Base-by-base conservation (phyloP, 1,140 invertebrate species). In the Rhysida immarginata region DNA sequence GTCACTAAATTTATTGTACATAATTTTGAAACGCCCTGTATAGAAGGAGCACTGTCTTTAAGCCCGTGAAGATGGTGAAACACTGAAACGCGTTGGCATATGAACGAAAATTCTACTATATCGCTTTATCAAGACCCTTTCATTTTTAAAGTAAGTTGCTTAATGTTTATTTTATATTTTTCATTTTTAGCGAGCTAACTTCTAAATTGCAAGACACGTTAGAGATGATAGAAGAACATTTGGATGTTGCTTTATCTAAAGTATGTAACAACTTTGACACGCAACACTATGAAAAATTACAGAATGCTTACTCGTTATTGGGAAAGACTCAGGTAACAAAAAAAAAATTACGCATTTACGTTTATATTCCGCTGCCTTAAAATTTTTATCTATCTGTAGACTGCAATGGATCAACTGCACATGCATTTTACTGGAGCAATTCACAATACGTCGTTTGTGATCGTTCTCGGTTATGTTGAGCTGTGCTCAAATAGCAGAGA, bases 401-500 rank as follows among this genome's bases (percentile, higher is more conserved):
- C 83, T 2, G 87, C 91, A 0, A 87, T 96, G 77, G 92, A 98
- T 72, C 90, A 96, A 68, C 68, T 96, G 26, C 83, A 88, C 58
- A 94, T 98, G 81, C 91, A 97, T 69, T 94, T 93, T 68, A 86
- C 88, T 0, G 93, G 87, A 48, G 85, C 89, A 0, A 87, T 97
- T 51, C 92, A 96, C 62, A 91, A 88, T 63, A 83, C 82, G 13
- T 85, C 91, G 0, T 83, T 91, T 55, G 80, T 78, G 26, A 79
- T 85, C 3, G 75, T 93, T 0, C 78, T 83, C 55, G 78, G 77
- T 0, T 88, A 85, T 68, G 78, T 82, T 25, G 78, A 81, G 41
- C 69, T 80, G 2, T 74, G 77, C 29, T 77, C 78, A 25, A 67
- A 64, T 18, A 60, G 65, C 1, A 58, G 61, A 20, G 61, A 67